Evolutionary conservation across 2,797 vertebrate genomes (phyloP), one percentile per base, ranked within the genome.

Genomic region (Sebastes matsubarae): DNA sequence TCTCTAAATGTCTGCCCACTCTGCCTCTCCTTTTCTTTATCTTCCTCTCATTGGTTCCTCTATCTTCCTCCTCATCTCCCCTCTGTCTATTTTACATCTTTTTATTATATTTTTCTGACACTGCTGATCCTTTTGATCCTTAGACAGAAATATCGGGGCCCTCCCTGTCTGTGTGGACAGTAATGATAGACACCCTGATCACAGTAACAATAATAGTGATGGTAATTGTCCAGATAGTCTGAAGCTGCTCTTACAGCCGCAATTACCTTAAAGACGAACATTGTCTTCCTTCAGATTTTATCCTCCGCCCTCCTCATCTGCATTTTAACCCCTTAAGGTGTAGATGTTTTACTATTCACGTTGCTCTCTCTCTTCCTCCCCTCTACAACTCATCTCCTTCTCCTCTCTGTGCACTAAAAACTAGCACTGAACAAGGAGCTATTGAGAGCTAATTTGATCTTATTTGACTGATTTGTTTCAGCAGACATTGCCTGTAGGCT

Each of bases 381-480:
- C 68, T 64, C 72, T 77, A 24, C 57, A 32, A 68, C 50, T 80
- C 68, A 55, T 54, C 65, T 68, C 65, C 60, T 36, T 69, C 46
- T 59, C 73, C 68, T 24, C 38, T 38, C 71, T n/a, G n/a, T 36
- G 65, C 80, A 68, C 83, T 82, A 80, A 89, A 88, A 88, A 82
- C 81, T 25, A 76, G 54, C 25, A 64, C 75, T 36, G 80, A 91
- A 86, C 85, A 82, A 86, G 80, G 52, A 87, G 80, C 82, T 80
- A 85, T 87, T 86, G 72, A 89, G 79, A 68, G 71, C 85, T 82
- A 83, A 88, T 90, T 87, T 87, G 65, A 81, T 77, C 24, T 87
- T 76, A 60, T 91, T 82, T 89, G 87, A 81, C 83, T 78, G 81
- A 90, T 92, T 90, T 85, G 70, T 90, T 88, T 90, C 77, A 75